Percentiles rank a stretch among this genome's conserved stretches.
Conservation (phyloP, 2,797 vertebrate species). For the Hyperoplus immaculatus region DNA sequence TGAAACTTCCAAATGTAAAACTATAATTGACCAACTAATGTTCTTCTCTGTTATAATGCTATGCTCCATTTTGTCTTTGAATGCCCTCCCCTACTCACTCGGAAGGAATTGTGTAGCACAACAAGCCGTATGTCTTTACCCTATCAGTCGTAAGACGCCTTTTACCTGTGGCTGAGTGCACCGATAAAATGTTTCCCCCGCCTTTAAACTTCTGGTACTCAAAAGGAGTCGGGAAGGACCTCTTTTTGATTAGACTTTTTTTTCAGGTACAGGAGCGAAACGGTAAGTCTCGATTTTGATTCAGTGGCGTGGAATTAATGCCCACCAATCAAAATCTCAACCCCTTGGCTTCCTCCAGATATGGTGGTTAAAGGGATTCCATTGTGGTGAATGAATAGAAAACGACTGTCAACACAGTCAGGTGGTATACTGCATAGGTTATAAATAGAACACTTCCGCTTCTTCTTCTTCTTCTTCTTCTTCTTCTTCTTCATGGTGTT, state of each 20-base stretch:
- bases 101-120: conserved; percentile 84
- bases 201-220: conserved; percentile 53
- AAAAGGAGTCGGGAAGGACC: conserved; percentile 60
- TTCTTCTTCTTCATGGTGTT: conserved; percentile 57
- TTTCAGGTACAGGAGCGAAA: conserved; percentile 80
- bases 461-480: conserved; percentile 42
- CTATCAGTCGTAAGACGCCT: conserved; percentile 72
- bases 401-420: conserved; percentile 42
- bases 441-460: conserved; percentile 60
- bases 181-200: conserved; percentile 56
- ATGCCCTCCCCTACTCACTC: conserved; percentile 81
- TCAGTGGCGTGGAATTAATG: conserved; percentile 71
- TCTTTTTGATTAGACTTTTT: conserved; percentile 67
- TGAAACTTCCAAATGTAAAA: conserved; percentile 79
- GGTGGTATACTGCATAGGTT: conserved; percentile 49
- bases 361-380: conserved; percentile 43
- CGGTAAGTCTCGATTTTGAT: conserved; percentile 89
- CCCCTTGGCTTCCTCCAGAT: conserved; percentile 50
- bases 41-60: conserved; percentile 83
- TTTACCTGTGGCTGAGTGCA: conserved; percentile 72
- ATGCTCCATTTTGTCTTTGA: conserved; percentile 83
- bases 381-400: conserved; percentile 54
- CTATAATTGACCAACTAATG: conserved; percentile 82
- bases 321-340: conserved; percentile 81
- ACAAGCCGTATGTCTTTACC: conserved; percentile 82